Conservation (phyloP, 2,797 vertebrate species). For the Malurus leucopterus region DNA sequence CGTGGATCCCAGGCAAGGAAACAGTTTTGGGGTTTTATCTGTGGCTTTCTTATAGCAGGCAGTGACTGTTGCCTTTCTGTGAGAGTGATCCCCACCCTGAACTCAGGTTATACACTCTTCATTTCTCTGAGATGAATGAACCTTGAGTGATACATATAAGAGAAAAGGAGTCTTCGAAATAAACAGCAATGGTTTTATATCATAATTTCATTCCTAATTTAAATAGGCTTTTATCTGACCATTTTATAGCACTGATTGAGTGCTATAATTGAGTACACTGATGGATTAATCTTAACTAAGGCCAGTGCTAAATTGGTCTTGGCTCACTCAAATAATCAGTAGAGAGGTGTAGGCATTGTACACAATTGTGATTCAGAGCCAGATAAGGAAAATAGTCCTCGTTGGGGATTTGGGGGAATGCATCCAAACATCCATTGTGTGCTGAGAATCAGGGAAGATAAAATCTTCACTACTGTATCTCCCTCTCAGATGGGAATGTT, state of each 20-base stretch:
- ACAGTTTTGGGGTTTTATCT: rapidly evolving
- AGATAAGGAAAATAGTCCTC: background rate
- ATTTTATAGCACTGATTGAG: background rate
- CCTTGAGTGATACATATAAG: too few species aligned
- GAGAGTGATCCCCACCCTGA: background rate
- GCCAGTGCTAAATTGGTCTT: background rate
- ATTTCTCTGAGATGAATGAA: background rate
- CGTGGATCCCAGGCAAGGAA: background rate
- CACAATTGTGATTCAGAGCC: background rate
- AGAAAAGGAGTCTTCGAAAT: background rate
- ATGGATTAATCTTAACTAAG: background rate
- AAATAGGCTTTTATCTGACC: background rate
- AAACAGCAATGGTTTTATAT: background rate
- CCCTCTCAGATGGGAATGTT: background rate
- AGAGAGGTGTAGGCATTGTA: background rate
- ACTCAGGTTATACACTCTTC: background rate
- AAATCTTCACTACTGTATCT: background rate
- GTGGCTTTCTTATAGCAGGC: background rate
- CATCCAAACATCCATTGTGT: background rate
- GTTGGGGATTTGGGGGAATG: background rate
- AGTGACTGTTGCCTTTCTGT: background rate
- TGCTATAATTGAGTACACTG: too few species aligned
- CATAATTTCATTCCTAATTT: background rate
- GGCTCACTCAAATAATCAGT: background rate
- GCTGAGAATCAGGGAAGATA: background rate